A percentile compares a stretch with the other conserved stretches of the same genome.
These are phyloP conservation scores for Catharus bicknelli DNA, from an alignment of 2,113 vertebrate species.

Conservation along the genomic window DNA sequence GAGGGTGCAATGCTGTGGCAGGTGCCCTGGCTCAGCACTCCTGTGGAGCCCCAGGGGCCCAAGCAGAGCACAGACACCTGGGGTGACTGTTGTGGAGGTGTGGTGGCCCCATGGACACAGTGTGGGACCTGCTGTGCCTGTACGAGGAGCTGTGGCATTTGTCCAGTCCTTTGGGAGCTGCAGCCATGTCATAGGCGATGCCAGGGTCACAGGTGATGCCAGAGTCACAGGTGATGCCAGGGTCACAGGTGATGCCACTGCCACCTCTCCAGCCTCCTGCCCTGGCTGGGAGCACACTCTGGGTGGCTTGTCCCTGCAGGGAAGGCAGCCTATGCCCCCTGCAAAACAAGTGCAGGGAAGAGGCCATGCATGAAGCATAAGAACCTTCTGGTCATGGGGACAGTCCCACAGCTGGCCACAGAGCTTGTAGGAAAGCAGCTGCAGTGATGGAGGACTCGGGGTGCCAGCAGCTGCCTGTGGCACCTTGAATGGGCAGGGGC, in stretches of 20 bases:
- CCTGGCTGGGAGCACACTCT: too few relatives aligned
- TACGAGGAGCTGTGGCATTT: neutral
- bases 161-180: neutral
- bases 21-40: neutral
- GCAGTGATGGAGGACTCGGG: neutral
- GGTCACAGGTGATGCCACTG: neutral
- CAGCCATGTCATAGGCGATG: rapidly evolving
- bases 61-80: neutral
- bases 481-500: neutral
- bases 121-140: neutral
- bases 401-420: rapidly evolving
- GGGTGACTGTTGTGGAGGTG: rapidly evolving
- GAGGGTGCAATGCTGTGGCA: neutral
- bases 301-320: neutral
- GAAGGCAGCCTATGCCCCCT: neutral
- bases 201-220: rapidly evolving
- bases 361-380: neutral
- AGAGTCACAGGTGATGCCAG: neutral
- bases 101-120: rapidly evolving
- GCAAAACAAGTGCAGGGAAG: neutral
- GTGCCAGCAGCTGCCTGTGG: neutral
- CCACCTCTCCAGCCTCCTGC: neutral
- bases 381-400: neutral
- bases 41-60: rapidly evolving
- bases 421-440: rapidly evolving